Evolutionary conservation across 1,140 invertebrate species (phyloP).

Genomic region (Prorops nasuta): DNA sequence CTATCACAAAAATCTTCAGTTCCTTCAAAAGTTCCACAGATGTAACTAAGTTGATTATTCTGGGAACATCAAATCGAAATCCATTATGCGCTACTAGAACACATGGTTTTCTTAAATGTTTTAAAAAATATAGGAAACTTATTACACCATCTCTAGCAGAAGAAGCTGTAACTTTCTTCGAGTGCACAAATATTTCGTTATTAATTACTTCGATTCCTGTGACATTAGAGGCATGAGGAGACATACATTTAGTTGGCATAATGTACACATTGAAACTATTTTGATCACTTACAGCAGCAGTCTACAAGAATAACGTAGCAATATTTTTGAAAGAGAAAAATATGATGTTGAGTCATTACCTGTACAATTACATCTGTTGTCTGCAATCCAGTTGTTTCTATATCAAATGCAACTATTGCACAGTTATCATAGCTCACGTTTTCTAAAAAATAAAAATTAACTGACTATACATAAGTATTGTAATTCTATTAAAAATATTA

Average conservation of each 20-base stretch:
- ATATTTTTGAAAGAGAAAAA: neutral
- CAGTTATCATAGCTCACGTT: neutral
- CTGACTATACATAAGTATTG: too few species aligned
- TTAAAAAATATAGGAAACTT: constrained; percentile 1
- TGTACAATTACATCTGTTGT: constrained; percentile 8
- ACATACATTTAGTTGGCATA: constrained; percentile 9
- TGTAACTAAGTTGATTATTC: neutral
- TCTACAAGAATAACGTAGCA: neutral
- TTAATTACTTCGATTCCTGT: constrained; percentile 3
- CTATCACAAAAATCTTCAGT: constrained; percentile 1
- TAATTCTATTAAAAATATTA: neutral
- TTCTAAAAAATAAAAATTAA: neutral
- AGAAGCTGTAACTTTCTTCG: neutral
- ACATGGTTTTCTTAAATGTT: neutral
- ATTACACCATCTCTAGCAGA: constrained; percentile 4
- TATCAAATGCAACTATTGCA: constrained; percentile 7
- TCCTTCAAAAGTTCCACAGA: neutral
- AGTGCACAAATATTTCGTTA: neutral
- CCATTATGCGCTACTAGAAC: constrained; percentile 4
- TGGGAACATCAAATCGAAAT: neutral
- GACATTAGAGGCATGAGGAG: constrained; percentile 1
- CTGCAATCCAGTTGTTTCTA: constrained; percentile 9
- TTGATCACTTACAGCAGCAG: neutral
- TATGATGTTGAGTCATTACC: neutral
- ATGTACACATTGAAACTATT: constrained; percentile 2